Evolutionary conservation across 2,797 vertebrate species (phyloP), one percentile per base, ranked within the genome.

Genomic region (Rhinophrynus dorsalis): DNA sequence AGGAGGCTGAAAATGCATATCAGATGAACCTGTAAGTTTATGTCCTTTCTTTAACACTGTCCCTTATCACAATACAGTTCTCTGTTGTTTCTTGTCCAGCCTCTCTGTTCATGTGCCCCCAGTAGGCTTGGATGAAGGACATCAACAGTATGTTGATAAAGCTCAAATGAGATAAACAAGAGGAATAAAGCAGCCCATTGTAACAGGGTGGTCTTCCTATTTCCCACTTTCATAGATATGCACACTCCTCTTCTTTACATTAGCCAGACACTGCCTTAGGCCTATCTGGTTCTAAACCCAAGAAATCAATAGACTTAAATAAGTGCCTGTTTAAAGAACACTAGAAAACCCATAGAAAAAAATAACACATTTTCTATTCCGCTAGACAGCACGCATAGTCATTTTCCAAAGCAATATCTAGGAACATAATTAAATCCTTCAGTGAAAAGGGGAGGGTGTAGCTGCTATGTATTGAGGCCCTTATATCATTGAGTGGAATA

Each of bases 261-360:
- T 60, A 52, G 51, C 60, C 35, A 42, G 40, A 60, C 33, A 40
- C 45, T 40, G 66, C 45, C 56, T 52, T 37, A 24, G 56, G 56
- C 55, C 66, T 33, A 60, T 68, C 66, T 51, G 18, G 38, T 32
- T 44, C 56, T 24, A 68, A 48, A 55, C 66, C 23, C 35, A 7
- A 56, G 45, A 59, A 60, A 68, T 60, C 56, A 60, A 68, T 68
- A 60, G 56, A 52, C 56, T 68, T 60, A 60, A 68, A 68, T 60
- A 60, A 44, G 17, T 50, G 58, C 30, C 54, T 48, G 30, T 58
- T 67, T 38, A 27, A 32, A 32, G 55, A 67, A 50, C 65, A 58
- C 42, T 48, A 50, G 40, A 58, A 58, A 57, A 58, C 29, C 52
- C 30, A 17, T 20, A 21, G 32, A 47, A 58, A 48, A 40, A 67